Base-by-base conservation (phyloP, 2,888 invertebrate species). In the Cantharis rustica region DNA sequence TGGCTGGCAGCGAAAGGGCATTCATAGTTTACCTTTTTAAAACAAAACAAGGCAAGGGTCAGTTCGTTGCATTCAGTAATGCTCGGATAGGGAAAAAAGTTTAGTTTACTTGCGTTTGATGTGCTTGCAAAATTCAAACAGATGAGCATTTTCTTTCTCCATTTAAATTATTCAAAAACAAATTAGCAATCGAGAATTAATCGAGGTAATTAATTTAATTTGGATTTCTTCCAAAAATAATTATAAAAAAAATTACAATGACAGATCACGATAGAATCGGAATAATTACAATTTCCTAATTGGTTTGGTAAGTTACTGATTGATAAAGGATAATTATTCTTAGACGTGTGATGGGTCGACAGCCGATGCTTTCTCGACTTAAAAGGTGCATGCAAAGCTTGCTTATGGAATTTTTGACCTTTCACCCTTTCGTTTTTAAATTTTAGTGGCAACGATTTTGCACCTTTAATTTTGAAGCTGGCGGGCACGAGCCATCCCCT, bases 11-110 rank as follows among this genome's bases (percentile, higher is more conserved):
- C 86, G 81, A 86, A 88, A 87, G 87, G 87, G 87, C 87, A 87
- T 87, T 87, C 87, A 87, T 85, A 83, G 86, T 85, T 85, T 86
- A 87, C 86, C 86, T 83, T 83, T 86, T 86, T 84, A 84, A 86
- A 86, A 85, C 86, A 86, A 86, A 87, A 86, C 86, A 87, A 86
- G 86, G 86, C 87, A 88, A 88, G 88, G 88, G 88, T 88, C 88
- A 88, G 87, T 82, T 84, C 82, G 84, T 84, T 85, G 83, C 84
- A 84, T 83, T 84, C 84, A 82, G 82, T 82, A 72, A 72, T 71
- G 68, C 71, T 80, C 82, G 76, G 81, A 66, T 66, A 66, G 82
- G 83, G 85, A 84, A 86, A 86, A 87, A 87, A 87, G 86, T 86
- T 86, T 85, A 82, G 83, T 80, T 82, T 82, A 84, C 86, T 85